These are phyloP conservation scores for Chiropotes sagulatus DNA, from an alignment of 2,797 vertebrate genomes.

Conservation along the genomic window DNA sequence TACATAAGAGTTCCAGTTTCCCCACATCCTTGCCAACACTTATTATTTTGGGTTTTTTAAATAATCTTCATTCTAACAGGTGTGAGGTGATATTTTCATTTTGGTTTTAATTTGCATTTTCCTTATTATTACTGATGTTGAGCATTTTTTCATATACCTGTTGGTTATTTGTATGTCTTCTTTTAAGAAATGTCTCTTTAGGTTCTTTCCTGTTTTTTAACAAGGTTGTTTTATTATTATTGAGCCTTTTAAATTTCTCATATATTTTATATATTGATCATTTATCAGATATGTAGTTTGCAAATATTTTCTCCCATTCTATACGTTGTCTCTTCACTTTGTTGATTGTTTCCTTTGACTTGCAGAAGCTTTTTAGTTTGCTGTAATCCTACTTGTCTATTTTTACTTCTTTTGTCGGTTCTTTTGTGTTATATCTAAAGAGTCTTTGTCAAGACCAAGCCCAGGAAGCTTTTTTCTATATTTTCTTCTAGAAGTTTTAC, in stretches of 20 bases:
- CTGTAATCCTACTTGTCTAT: background rate
- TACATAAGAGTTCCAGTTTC: background rate
- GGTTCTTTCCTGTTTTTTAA: background rate
- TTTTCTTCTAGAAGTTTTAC: background rate
- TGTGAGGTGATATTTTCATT: background rate
- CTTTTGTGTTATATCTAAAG: background rate
- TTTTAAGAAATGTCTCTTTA: background rate
- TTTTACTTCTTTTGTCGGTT: background rate
- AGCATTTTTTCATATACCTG: background rate
- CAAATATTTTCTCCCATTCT: background rate
- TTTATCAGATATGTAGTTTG: background rate
- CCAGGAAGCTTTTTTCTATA: background rate
- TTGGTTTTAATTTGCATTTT: background rate
- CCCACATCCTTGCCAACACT: background rate
- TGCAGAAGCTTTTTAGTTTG: background rate
- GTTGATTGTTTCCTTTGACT: background rate
- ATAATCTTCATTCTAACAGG: background rate
- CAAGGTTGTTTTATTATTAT: background rate
- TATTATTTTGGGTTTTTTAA: background rate
- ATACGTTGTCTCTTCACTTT: background rate
- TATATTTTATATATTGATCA: background rate
- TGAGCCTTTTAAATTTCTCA: background rate
- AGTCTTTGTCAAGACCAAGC: background rate
- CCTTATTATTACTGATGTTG: background rate
- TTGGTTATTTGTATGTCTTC: background rate